Conservation (phyloP, 1,140 invertebrate genomes). For the Drosophila murphyi region DNA sequence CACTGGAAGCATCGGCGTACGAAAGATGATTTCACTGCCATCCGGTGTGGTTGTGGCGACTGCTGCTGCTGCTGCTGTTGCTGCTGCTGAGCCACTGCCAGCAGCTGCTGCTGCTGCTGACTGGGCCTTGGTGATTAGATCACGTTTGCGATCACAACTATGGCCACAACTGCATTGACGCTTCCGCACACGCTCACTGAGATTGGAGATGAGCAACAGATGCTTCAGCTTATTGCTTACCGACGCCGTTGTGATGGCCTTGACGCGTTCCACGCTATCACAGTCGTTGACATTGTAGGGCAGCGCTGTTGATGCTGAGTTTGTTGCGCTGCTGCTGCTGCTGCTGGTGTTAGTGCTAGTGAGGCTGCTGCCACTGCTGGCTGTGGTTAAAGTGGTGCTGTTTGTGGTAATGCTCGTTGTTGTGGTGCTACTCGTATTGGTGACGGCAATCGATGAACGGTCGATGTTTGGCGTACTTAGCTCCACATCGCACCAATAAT, state of each 20-base stretch:
- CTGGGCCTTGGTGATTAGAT: constrained; percentile 62
- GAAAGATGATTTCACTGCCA: constrained; percentile 53
- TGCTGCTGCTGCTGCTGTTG: constrained; percentile 2
- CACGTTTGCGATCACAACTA: constrained; percentile 76
- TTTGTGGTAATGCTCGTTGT: not conserved
- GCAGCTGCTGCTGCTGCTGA: constrained; percentile 26
- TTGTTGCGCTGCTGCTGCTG: not conserved
- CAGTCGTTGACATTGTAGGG: constrained; percentile 79
- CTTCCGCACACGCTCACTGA: constrained; percentile 78
- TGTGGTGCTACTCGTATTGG: not conserved
- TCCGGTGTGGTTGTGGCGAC: not conserved
- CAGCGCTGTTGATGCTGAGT: constrained; percentile 34
- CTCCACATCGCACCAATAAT: constrained; percentile 88
- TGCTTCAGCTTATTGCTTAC: constrained; percentile 82
- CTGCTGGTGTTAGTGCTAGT: not conserved
- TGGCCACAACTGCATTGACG: constrained; percentile 79
- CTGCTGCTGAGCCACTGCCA: not conserved
- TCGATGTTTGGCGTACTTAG: constrained; percentile 5
- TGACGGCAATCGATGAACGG: too few species aligned
- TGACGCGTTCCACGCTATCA: constrained; percentile 77
- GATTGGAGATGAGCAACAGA: constrained; percentile 78
- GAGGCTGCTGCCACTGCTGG: not conserved
- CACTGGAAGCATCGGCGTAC: constrained; percentile 75
- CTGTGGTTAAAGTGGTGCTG: not conserved
- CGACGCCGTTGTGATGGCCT: constrained; percentile 62